phyloP scores from a whole-genome alignment of 2,797 vertebrate genomes.

The Caiman crocodilus region DNA sequence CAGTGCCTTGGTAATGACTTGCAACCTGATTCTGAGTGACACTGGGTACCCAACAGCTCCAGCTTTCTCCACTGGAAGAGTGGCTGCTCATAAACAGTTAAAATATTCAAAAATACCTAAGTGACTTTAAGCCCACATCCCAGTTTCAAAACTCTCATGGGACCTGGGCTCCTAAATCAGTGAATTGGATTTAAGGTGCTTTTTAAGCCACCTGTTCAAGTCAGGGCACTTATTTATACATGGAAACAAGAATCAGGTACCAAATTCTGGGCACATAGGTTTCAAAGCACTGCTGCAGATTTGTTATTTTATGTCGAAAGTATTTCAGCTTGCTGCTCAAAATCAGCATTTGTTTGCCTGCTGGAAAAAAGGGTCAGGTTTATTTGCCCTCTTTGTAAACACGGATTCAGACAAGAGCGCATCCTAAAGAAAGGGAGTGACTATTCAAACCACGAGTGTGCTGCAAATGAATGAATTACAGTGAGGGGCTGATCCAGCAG shows the following conservation, averaged over 20 bases:
- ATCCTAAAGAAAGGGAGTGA: constrained; percentile 64
- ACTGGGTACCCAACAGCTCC: rapidly evolving
- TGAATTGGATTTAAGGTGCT: too few species aligned
- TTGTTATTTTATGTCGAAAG: not conserved
- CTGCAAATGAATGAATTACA: constrained; percentile 56
- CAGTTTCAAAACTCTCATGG: rapidly evolving
- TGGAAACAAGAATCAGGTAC: not conserved
- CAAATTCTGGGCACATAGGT: not conserved
- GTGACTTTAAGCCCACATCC: not conserved
- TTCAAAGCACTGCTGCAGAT: not conserved
- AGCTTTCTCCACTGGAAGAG: not conserved
- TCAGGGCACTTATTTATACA: not conserved
- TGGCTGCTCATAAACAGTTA: not conserved
- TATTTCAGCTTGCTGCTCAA: constrained; percentile 7
- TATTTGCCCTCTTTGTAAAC: constrained; percentile 53
- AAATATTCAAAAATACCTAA: not conserved
- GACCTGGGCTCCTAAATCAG: not conserved
- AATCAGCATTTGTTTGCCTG: constrained; percentile 28
- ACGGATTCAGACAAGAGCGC: constrained; percentile 55
- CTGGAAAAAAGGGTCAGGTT: not conserved
- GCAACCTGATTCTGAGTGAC: not conserved
- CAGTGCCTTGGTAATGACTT: not conserved
- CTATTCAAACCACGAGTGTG: constrained; percentile 56
- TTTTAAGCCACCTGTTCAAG: not conserved
- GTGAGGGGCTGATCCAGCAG: constrained; percentile 73